phyloP scores from a whole-genome alignment of 2,797 vertebrate genomes.

The Chaunax sp. region DNA sequence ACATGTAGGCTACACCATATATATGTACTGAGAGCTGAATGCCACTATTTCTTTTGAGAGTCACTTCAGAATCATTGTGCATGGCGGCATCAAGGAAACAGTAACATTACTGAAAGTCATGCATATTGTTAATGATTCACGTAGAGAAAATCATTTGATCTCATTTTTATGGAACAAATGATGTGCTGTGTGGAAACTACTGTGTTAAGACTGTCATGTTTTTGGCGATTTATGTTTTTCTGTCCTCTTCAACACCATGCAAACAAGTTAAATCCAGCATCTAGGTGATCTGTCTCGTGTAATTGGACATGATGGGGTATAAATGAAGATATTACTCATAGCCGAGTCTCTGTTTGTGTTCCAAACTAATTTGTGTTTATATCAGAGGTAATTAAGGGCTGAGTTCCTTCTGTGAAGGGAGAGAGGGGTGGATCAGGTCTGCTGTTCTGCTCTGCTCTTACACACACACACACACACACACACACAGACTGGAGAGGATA shows the following conservation, averaged over 20 bases:
- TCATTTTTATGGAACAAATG: constrained; percentile 8
- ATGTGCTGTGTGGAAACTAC: constrained; percentile 28
- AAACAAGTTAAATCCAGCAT: constrained; percentile 46
- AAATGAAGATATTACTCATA: constrained; percentile 72
- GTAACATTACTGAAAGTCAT: constrained; percentile 21
- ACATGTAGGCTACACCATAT: too few relatives aligned
- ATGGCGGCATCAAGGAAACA: constrained; percentile 13
- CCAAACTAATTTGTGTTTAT: constrained; percentile 72
- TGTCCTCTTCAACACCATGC: constrained; percentile 27
- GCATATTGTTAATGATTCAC: neutral
- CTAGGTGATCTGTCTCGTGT: constrained; percentile 59
- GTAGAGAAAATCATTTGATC: constrained; percentile 22
- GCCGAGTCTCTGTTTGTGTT: constrained; percentile 60
- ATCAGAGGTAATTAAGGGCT: constrained; percentile 68
- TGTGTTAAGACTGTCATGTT: constrained; percentile 34
- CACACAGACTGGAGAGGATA: constrained; percentile 7
- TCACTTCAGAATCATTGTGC: constrained; percentile 20
- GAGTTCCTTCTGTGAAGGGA: constrained; percentile 56
- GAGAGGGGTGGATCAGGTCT: constrained; percentile 47
- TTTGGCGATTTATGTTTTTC: constrained; percentile 42
- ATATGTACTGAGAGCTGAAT: neutral
- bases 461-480: constrained; percentile 6
- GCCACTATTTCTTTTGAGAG: constrained; percentile 13
- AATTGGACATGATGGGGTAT: constrained; percentile 72
- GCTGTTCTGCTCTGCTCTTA: constrained; percentile 40